A percentile compares a stretch with the other conserved stretches of the same genome.
Conservation (phyloP, 2,113 vertebrate genomes). For the Oncorhynchus kisutch region DNA sequence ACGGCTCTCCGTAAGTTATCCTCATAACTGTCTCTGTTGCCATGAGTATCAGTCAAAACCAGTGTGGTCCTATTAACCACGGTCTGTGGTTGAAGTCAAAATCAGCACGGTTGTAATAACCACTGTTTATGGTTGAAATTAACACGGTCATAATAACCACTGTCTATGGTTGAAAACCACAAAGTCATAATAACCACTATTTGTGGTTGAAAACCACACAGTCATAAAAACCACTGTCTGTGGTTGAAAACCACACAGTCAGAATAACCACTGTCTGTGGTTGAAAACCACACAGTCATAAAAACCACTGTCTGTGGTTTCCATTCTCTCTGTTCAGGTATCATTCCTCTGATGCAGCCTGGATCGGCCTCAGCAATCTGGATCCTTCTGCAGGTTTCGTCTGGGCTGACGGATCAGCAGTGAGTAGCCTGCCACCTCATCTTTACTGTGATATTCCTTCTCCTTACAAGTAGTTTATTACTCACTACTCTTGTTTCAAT, state of each 20-base stretch:
- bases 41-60: too few species aligned
- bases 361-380: constrained; percentile 83
- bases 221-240: not conserved
- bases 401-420: constrained; percentile 87
- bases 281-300: not conserved
- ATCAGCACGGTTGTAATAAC: not conserved
- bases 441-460: not conserved
- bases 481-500: not conserved
- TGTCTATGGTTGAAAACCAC: too few species aligned
- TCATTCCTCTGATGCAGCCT: constrained; percentile 51
- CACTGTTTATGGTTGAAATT: too few species aligned
- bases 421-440: constrained; percentile 65
- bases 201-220: not conserved
- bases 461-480: not conserved
- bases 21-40: not conserved
- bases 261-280: not conserved
- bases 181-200: too few species aligned
- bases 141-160: too few species aligned
- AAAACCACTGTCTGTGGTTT: not conserved
- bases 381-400: constrained; percentile 79
- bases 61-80: too few species aligned
- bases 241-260: not conserved
- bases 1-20: constrained; percentile 44
- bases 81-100: too few species aligned
- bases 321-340: constrained; percentile 39